phyloP scores from a whole-genome alignment of 1,140 invertebrate genomes.

The Gonioctena quinquepunctata region DNA sequence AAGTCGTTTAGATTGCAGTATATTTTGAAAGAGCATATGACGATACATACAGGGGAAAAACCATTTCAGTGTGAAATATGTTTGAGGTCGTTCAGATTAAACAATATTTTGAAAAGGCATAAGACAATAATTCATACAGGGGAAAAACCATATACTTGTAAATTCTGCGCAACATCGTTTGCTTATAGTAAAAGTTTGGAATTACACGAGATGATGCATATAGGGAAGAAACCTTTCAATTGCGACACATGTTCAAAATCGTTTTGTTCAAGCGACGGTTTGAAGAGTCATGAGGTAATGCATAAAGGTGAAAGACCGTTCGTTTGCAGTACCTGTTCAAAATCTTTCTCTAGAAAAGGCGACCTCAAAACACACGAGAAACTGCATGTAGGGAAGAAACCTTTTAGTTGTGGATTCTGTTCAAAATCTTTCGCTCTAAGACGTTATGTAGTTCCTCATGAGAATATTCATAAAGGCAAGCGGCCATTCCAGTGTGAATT shows the following conservation, averaged over 20 bases:
- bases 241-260: background rate
- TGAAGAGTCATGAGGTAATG: background rate
- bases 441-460: too few species aligned
- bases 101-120: background rate
- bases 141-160: background rate
- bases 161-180: constrained; percentile 66
- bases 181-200: constrained; percentile 60
- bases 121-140: background rate
- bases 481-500: too few species aligned
- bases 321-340: background rate
- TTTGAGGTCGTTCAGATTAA: background rate
- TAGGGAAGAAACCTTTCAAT: background rate
- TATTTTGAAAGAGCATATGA: background rate
- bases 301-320: background rate
- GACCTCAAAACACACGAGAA: background rate
- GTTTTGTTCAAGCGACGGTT: background rate
- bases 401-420: background rate
- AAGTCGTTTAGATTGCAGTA: background rate
- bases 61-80: background rate
- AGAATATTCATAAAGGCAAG: too few species aligned
- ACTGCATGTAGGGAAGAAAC: background rate
- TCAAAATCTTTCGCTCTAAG: too few species aligned
- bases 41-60: background rate
- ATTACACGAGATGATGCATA: constrained; percentile 43
- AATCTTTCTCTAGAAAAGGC: background rate